These are phyloP conservation scores for Drosophila eohydei DNA, from an alignment of 2,888 invertebrate genomes.

Conservation along the genomic window DNA sequence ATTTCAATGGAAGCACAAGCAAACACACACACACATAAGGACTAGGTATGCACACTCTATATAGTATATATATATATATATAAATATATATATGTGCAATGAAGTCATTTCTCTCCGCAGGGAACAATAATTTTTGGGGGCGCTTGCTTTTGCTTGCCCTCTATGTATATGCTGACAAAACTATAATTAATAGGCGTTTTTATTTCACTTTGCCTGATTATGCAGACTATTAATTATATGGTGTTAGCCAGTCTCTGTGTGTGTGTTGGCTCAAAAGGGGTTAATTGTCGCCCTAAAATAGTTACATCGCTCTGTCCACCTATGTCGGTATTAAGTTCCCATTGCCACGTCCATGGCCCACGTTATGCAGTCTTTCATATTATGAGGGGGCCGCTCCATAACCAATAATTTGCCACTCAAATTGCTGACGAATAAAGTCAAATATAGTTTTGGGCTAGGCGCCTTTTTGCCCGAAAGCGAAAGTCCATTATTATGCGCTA, in stretches of 20 bases:
- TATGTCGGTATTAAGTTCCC: slow-evolving; percentile 1
- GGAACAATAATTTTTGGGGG: slow-evolving; percentile 6
- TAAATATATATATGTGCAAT: slow-evolving; percentile 37
- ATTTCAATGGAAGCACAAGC: slow-evolving; percentile 45
- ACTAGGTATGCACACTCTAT: slow-evolving; percentile 13
- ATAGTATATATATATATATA: slow-evolving; percentile 1
- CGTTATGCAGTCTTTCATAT: slow-evolving; percentile 10
- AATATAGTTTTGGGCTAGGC: slow-evolving; percentile 15
- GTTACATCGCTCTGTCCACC: slow-evolving; percentile 7
- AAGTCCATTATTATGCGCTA: slow-evolving; percentile 78
- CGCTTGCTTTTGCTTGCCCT: neutral
- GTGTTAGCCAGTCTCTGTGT: slow-evolving; percentile 26
- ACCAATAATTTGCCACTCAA: slow-evolving; percentile 38
- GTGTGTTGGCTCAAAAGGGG: slow-evolving; percentile 40
- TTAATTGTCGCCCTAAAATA: slow-evolving; percentile 28
- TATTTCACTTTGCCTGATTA: slow-evolving; percentile 63
- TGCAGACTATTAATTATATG: slow-evolving; percentile 68
- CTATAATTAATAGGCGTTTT: slow-evolving; percentile 77
- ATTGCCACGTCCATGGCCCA: neutral
- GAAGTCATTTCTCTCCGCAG: slow-evolving; percentile 58
- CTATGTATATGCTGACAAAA: slow-evolving; percentile 48
- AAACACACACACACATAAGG: slow-evolving; percentile 8
- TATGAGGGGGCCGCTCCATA: neutral
- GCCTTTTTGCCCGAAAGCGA: slow-evolving; percentile 33
- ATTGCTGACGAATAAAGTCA: slow-evolving; percentile 40